Conservation (phyloP, 2,113 vertebrate species). For the Hippoglossus stenolepis region DNA sequence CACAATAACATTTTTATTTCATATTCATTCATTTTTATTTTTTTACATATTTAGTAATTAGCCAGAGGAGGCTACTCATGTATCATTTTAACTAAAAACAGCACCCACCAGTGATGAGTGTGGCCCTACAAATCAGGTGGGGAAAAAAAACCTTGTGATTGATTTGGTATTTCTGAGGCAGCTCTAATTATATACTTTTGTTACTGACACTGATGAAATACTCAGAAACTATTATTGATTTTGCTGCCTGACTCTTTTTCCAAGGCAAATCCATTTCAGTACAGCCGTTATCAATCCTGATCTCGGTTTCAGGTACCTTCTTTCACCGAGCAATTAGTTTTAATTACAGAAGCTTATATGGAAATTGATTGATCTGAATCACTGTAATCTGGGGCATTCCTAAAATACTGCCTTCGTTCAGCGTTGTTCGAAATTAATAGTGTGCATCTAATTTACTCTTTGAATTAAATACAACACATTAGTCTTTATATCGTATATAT, state of each 20-base stretch:
- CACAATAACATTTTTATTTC: too few species aligned
- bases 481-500: not conserved
- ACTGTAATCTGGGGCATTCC: slow-evolving; percentile 25
- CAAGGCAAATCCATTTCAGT: slow-evolving; percentile 50
- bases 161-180: slow-evolving; percentile 65
- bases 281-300: slow-evolving; percentile 66
- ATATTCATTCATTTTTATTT: too few species aligned
- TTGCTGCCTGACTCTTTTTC: slow-evolving; percentile 46
- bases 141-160: slow-evolving; percentile 52
- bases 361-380: slow-evolving; percentile 65
- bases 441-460: not conserved
- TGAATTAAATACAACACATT: not conserved
- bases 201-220: slow-evolving; percentile 72
- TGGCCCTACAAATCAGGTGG: not conserved
- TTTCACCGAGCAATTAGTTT: slow-evolving; percentile 66
- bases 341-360: slow-evolving; percentile 64
- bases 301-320: slow-evolving; percentile 56
- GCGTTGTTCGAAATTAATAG: not conserved
- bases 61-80: not conserved
- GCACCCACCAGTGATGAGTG: slow-evolving; percentile 25
- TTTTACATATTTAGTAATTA: too few species aligned
- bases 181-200: slow-evolving; percentile 70
- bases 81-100: slow-evolving; percentile 45
- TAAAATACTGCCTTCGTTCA: not conserved
- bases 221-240: slow-evolving; percentile 72